Evolutionary conservation across 1,140 invertebrate species (phyloP).

Genomic region (Cotesia vestalis): DNA sequence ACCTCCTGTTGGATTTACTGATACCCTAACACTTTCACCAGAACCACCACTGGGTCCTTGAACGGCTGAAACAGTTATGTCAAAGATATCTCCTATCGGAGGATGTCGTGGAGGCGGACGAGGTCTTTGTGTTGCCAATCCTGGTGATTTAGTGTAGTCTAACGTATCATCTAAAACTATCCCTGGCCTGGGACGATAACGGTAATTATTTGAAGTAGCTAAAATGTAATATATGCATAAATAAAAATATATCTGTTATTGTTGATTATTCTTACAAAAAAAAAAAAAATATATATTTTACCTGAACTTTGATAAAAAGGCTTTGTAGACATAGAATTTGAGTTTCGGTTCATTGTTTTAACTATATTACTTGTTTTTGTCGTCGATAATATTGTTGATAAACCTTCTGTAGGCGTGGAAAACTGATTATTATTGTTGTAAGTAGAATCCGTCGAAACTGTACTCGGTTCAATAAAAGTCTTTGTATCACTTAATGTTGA

Average conservation of each 20-base stretch:
- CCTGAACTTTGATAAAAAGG: slow-evolving; percentile 43
- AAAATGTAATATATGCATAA: slow-evolving; percentile 28
- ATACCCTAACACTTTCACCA: slow-evolving; percentile 59
- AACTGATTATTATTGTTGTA: slow-evolving; percentile 39
- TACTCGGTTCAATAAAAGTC: slow-evolving; percentile 51
- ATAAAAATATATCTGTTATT: neutral
- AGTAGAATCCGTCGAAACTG: slow-evolving; percentile 14
- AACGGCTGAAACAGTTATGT: slow-evolving; percentile 86
- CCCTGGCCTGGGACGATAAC: slow-evolving; percentile 79
- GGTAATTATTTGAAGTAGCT: slow-evolving; percentile 48
- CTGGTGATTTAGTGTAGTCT: slow-evolving; percentile 56
- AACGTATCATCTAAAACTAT: slow-evolving; percentile 82
- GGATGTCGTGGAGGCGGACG: slow-evolving; percentile 61
- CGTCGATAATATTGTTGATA: slow-evolving; percentile 48
- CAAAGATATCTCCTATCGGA: slow-evolving; percentile 80
- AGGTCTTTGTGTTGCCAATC: slow-evolving; percentile 61
- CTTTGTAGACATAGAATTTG: slow-evolving; percentile 43
- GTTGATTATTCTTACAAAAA: neutral
- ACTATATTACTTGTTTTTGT: slow-evolving; percentile 34
- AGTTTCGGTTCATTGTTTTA: slow-evolving; percentile 41
- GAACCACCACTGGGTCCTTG: slow-evolving; percentile 77
- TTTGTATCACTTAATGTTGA: slow-evolving; percentile 1
- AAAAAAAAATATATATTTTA: slow-evolving; percentile 37
- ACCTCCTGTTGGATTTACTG: slow-evolving; percentile 55
- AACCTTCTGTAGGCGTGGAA: slow-evolving; percentile 53